A percentile compares a stretch with the other conserved stretches of the same genome.
Evolutionary conservation across 2,797 vertebrate genomes (phyloP).

Genomic region (Pseudotriccus pelzelni): DNA sequence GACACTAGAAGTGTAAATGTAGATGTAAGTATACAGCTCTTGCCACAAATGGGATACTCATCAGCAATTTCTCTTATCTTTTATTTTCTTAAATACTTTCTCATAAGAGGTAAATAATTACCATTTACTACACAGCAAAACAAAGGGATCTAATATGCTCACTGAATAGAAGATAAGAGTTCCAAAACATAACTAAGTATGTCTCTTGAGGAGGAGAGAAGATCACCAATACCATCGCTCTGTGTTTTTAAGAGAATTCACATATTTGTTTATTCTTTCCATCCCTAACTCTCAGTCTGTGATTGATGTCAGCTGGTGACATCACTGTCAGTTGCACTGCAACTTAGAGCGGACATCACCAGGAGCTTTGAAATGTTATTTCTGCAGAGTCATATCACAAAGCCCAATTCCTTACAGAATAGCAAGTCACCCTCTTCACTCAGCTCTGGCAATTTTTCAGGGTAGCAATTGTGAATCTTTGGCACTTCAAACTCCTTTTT

Average conservation of each 20-base stretch:
- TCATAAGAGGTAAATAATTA: background rate
- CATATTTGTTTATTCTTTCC: background rate
- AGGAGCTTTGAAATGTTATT: constrained; percentile 24
- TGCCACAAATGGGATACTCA: background rate
- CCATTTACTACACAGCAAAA: background rate
- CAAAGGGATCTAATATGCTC: background rate
- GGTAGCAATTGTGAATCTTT: background rate
- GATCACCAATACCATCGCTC: background rate
- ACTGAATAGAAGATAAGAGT: background rate
- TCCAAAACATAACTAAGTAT: background rate
- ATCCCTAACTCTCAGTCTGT: background rate
- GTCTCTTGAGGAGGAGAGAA: background rate
- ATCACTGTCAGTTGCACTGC: background rate
- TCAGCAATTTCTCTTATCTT: background rate
- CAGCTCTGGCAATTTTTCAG: background rate
- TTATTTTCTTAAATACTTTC: background rate
- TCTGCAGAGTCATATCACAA: background rate
- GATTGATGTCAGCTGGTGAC: background rate
- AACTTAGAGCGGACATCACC: constrained; percentile 4
- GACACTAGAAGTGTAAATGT: background rate
- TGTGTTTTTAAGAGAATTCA: background rate
- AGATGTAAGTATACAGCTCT: background rate
- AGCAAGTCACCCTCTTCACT: background rate
- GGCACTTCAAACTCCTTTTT: background rate
- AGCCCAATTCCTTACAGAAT: background rate